These are phyloP conservation scores for Thera britannica DNA, from an alignment of 2,888 invertebrate species.

Conservation along the genomic window DNA sequence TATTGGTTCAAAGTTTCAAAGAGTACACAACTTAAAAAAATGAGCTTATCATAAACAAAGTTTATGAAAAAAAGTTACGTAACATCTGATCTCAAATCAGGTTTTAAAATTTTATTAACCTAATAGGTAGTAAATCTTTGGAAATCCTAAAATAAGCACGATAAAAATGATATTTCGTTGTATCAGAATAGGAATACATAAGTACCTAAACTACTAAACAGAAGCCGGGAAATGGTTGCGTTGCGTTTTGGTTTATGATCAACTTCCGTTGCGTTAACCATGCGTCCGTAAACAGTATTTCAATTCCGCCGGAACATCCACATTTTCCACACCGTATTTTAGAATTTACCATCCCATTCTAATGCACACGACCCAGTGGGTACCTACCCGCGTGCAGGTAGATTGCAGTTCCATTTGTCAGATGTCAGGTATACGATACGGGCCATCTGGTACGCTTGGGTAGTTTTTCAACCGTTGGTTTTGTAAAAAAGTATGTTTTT, in stretches of 20 bases:
- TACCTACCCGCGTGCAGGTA: conserved; percentile 15
- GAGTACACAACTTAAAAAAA: no score
- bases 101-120: no score
- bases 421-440: conserved; percentile 24
- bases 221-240: conserved; percentile 13
- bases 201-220: conserved; percentile 2
- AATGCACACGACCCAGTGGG: conserved; percentile 7
- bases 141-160: no score
- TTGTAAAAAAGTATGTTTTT: conserved; percentile 1
- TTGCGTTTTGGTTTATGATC: conserved; percentile 27
- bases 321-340: conserved; percentile 15
- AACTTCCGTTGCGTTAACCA: conserved; percentile 28
- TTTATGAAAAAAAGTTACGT: no score
- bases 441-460: conserved; percentile 26
- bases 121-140: no score
- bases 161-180: no score
- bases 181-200: neutral
- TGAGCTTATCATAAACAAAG: no score
- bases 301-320: conserved; percentile 11
- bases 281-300: conserved; percentile 26
- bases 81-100: no score
- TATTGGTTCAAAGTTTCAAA: no score
- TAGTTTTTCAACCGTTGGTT: conserved; percentile 11
- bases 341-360: conserved; percentile 15
- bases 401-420: conserved; percentile 33